Percentiles rank a stretch among this genome's conserved stretches.
These are phyloP conservation scores for Oopsacas minuta DNA, from an alignment of 37 sponge, comb jelly and placozoan species.

Conservation along the genomic window DNA sequence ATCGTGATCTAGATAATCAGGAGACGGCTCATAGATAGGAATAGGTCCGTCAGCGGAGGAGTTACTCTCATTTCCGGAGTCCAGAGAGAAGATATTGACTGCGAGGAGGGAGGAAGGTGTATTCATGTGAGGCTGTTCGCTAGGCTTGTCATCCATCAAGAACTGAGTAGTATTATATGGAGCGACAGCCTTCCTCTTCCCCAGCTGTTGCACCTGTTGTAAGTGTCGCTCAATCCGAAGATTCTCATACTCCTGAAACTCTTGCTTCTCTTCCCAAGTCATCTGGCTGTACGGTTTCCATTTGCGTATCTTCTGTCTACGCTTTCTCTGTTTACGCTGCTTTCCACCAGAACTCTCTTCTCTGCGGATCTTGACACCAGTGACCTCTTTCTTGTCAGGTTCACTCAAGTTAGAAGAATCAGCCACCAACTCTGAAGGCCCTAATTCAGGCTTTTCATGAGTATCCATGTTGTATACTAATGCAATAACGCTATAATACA, in stretches of 20 bases:
- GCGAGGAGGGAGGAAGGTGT: background rate
- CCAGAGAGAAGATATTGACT: background rate
- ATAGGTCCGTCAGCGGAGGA: background rate
- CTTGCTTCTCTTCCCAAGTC: conserved; percentile 25
- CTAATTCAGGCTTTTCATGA: background rate
- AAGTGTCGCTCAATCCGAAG: conserved; percentile 18
- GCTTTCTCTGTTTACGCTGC: conserved; percentile 15
- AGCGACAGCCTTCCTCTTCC: conserved; percentile 25
- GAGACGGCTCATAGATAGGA: conserved; percentile 17
- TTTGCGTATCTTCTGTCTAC: conserved; percentile 19
- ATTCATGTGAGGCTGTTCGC: conserved; percentile 1
- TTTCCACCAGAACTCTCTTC: background rate
- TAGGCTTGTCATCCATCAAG: conserved; percentile 31
- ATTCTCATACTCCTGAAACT: conserved; percentile 8
- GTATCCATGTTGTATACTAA: no score
- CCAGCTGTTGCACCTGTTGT: conserved; percentile 19
- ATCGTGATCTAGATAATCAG: conserved; percentile 22
- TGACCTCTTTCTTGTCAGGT: background rate
- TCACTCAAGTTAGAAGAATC: background rate
- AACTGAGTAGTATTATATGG: conserved; percentile 31
- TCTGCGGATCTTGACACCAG: background rate
- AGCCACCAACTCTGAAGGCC: background rate
- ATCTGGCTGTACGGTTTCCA: conserved; percentile 37
- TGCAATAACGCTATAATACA: no score
- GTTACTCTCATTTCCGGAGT: conserved; percentile 7